Conservation (phyloP, 2,797 vertebrate species). For the Hyperoplus immaculatus region DNA sequence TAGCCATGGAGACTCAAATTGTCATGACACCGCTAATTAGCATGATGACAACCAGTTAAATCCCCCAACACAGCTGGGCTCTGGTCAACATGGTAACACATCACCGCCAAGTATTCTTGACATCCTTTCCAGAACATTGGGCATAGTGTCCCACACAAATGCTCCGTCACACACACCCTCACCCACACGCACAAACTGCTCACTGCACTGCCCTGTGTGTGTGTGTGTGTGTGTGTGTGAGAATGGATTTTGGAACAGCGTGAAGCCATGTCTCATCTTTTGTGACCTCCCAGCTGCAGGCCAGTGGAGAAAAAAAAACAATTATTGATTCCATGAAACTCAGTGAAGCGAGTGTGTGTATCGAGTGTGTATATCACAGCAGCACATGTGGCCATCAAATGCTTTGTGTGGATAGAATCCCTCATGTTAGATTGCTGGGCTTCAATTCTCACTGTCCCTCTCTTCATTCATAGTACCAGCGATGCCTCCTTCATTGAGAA, state of each 20-base stretch:
- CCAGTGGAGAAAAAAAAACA: conserved; percentile 44
- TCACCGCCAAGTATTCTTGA: conserved; percentile 74
- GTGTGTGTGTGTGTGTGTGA: conserved; percentile 62
- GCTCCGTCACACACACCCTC: conserved; percentile 22
- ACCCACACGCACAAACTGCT: conserved; percentile 5
- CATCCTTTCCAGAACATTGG: conserved; percentile 70
- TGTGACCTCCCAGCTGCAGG: conserved; percentile 71
- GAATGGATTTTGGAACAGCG: conserved; percentile 68
- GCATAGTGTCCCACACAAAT: conserved; percentile 51
- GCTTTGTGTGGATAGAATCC: conserved; percentile 22
- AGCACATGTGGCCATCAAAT: conserved; percentile 57
- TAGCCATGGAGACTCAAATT: conserved; percentile 66
- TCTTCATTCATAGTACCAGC: conserved; percentile 38
- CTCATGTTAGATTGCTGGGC: conserved; percentile 44
- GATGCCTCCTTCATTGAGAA: conserved; percentile 62
- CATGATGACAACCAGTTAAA: conserved; percentile 76
- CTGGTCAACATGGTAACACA: conserved; percentile 74
- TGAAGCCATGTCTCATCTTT: conserved; percentile 68
- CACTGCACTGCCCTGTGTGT: conserved; percentile 35
- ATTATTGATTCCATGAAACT: conserved; percentile 64
- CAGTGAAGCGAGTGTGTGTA: conserved; percentile 29
- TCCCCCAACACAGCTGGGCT: conserved; percentile 71
- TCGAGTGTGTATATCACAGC: conserved; percentile 49
- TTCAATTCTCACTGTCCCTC: conserved; percentile 47
- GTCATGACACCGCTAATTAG: conserved; percentile 78